Percentiles rank a stretch among this genome's conserved stretches.
phyloP scores from a whole-genome alignment of 64 coral and sea anemone genomes.

The Stylophora pistillata region DNA sequence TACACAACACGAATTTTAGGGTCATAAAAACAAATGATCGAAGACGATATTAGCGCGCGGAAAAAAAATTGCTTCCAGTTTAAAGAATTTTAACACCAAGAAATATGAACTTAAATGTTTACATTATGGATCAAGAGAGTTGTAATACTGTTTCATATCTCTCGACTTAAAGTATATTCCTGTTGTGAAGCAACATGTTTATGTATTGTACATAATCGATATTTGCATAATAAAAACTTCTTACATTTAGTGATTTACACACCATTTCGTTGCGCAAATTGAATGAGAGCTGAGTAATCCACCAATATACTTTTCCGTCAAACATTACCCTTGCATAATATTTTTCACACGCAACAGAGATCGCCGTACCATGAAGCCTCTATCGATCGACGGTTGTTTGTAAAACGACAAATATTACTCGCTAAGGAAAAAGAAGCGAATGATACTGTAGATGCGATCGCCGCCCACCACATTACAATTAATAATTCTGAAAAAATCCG shows the following conservation, averaged over 20 bases:
- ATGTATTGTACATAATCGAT: neutral
- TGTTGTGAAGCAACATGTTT: neutral
- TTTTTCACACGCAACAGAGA: constrained; percentile 1
- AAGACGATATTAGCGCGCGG: neutral
- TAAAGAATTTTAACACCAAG: neutral
- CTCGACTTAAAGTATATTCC: neutral
- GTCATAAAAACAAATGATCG: neutral
- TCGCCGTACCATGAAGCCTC: too few relatives aligned
- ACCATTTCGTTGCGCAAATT: neutral
- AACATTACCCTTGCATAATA: neutral
- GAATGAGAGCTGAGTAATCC: neutral
- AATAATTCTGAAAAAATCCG: constrained; percentile 12
- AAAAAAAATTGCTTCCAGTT: neutral
- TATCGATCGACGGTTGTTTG: too few relatives aligned
- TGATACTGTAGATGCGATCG: neutral
- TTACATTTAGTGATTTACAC: neutral
- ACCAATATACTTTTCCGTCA: neutral
- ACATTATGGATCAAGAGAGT: too few relatives aligned
- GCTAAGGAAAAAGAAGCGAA: neutral
- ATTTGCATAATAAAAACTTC: constrained; percentile 1
- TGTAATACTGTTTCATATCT: too few relatives aligned
- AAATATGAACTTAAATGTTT: too few relatives aligned
- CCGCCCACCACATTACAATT: neutral
- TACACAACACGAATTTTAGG: neutral
- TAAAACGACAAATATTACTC: too few relatives aligned